Evolutionary conservation across 2,888 invertebrate species (phyloP), one percentile per base, ranked within the genome.

Genomic region (Gastrophysa polygoni): DNA sequence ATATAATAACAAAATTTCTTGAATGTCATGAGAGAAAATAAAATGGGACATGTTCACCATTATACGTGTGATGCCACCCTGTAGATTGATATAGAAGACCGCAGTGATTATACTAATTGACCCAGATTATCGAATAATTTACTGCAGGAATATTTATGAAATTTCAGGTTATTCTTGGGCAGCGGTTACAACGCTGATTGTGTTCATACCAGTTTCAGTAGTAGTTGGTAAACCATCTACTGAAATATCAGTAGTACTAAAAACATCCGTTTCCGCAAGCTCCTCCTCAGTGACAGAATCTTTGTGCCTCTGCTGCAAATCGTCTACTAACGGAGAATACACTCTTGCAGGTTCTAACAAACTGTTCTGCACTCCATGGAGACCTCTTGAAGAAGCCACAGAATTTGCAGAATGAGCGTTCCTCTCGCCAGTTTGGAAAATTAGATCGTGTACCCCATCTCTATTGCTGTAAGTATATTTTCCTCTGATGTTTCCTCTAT

Each of bases 341-440:
- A 51, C 17, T 5, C 20, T 51, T 1, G 51, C 32, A 32, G 51
- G 51, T 2, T 34, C n/a, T 5, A 51, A 29, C 18, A 51, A 29
- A 11, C 16, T 46, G 2, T 6, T 2, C 14, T 7, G 21, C n/a
- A n/a, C n/a, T 5, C 21, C 11, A 14, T 10, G 11, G 10, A 6
- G 34, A 1, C 3, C 18, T 3, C 17, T 29, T 17, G 16, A 8
- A 17, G n/a, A 3, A 3, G 11, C 11, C 20, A n/a, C 20, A 34
- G 17, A 32, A 18, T 10, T 2, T 6, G 51, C n/a, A 18, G n/a
- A 34, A 49, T 14, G 16, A 10, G 6, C 7, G 28, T 28, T 28
- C 29, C 63, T 69, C 18, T 71, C 68, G 20, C 76, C 77, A 14
- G 77, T 77, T 29, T 70, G 57, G 64, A 76, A 77, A 21, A 50